Evolutionary conservation across 2,888 invertebrate species (phyloP).

Genomic region (Empis livida): DNA sequence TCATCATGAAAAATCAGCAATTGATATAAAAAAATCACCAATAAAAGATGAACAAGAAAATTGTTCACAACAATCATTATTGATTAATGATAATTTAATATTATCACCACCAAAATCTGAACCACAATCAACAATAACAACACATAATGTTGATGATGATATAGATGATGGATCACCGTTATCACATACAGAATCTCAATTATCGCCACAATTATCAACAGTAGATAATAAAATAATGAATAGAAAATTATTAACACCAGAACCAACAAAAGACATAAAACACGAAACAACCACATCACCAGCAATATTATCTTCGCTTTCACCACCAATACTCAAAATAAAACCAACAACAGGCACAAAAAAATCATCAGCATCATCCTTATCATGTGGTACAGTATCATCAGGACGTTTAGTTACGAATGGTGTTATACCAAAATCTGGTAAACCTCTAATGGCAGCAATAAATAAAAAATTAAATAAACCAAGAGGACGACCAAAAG

Average conservation of each 20-base stretch:
- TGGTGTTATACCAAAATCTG: constrained; percentile 33
- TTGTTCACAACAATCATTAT: constrained; percentile 5
- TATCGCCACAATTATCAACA: constrained; percentile 13
- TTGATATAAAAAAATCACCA: not conserved
- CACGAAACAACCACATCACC: not conserved
- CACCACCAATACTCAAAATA: constrained; percentile 2
- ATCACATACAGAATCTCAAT: constrained; percentile 22
- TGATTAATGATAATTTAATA: constrained; percentile 12
- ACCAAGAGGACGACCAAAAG: constrained; percentile 34
- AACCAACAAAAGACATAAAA: too few relatives aligned
- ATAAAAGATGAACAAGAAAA: constrained; percentile 19
- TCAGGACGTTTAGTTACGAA: constrained; percentile 27
- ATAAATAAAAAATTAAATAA: constrained; percentile 31
- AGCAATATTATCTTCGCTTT: too few relatives aligned
- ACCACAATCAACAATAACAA: constrained; percentile 19
- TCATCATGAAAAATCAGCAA: too few relatives aligned
- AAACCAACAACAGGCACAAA: constrained; percentile 4
- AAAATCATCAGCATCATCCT: constrained; percentile 13
- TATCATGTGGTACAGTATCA: constrained; percentile 33
- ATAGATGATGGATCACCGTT: constrained; percentile 29
- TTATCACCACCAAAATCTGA: constrained; percentile 30
- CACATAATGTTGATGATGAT: constrained; percentile 20
- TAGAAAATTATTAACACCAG: too few relatives aligned
- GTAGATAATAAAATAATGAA: too few relatives aligned
- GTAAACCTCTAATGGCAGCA: constrained; percentile 30